A percentile compares a stretch with the other conserved stretches of the same genome.
Conservation (phyloP, 2,113 vertebrate species). For the Aegotheles bennettii region DNA sequence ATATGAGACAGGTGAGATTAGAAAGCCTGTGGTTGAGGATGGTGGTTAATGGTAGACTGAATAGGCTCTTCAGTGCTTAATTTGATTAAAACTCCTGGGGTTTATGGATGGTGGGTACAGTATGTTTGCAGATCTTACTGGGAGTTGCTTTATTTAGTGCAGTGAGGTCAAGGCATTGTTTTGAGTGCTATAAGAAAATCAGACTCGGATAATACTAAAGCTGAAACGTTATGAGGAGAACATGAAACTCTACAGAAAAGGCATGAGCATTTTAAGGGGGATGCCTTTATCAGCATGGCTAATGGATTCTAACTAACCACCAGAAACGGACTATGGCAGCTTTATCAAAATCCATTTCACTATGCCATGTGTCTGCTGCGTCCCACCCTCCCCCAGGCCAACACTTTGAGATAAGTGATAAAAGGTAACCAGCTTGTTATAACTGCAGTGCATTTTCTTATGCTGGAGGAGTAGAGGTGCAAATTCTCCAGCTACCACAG, state of each 20-base stretch:
- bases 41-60: not conserved
- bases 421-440: not conserved
- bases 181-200: not conserved
- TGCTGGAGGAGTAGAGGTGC: not conserved
- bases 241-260: not conserved
- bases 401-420: not conserved
- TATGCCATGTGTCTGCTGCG: not conserved
- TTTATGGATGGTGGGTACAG: not conserved
- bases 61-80: not conserved
- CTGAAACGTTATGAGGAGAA: not conserved
- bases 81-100: not conserved
- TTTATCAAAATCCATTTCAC: not conserved
- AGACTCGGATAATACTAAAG: not conserved
- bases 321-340: not conserved
- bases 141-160: not conserved
- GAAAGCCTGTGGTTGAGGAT: not conserved
- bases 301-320: not conserved
- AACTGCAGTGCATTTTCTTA: not conserved
- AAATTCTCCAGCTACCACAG: not conserved
- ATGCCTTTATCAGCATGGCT: not conserved
- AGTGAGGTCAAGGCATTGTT: not conserved
- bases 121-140: not conserved
- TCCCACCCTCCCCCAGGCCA: not conserved
- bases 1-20: not conserved
- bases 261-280: not conserved